These are phyloP conservation scores for Pachyuromys duprasi DNA, from an alignment of 2,797 vertebrate genomes.

Conservation along the genomic window DNA sequence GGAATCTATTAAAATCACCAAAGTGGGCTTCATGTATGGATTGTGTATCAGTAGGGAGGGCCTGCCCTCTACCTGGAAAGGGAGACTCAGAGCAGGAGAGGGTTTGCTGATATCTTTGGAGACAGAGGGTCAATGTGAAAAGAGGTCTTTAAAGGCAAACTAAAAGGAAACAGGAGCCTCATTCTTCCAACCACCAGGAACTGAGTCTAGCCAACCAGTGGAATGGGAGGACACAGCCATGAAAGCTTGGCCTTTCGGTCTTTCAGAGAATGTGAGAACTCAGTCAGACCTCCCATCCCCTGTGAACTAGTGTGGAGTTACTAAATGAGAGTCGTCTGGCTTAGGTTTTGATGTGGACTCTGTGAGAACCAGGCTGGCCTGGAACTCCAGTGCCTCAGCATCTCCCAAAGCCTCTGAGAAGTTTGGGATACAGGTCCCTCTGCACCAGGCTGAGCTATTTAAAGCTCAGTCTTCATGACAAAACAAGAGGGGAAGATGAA, in stretches of 20 bases:
- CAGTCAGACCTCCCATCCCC: not conserved
- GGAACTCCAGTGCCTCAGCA: not conserved
- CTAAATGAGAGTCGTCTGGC: not conserved
- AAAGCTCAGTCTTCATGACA: accelerated
- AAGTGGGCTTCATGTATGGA: not conserved
- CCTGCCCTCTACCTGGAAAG: not conserved
- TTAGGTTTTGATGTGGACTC: not conserved
- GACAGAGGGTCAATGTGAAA: not conserved
- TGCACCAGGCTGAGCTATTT: not conserved
- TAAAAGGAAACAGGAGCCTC: not conserved
- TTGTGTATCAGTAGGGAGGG: not conserved
- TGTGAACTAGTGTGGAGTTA: not conserved
- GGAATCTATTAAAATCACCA: not conserved
- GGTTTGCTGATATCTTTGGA: not conserved
- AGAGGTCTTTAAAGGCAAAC: not conserved
- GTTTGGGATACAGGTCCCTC: not conserved
- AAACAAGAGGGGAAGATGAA: not conserved
- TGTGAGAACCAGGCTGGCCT: not conserved
- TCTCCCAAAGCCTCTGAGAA: not conserved
- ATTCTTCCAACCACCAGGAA: not conserved
- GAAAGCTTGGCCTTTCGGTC: not conserved
- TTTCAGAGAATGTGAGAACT: not conserved
- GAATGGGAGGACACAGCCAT: not conserved
- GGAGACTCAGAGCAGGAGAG: not conserved
- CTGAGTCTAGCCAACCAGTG: not conserved